Evolutionary conservation across 2,113 vertebrate species (phyloP), one percentile per base, ranked within the genome.

Genomic region (Athene noctua): DNA sequence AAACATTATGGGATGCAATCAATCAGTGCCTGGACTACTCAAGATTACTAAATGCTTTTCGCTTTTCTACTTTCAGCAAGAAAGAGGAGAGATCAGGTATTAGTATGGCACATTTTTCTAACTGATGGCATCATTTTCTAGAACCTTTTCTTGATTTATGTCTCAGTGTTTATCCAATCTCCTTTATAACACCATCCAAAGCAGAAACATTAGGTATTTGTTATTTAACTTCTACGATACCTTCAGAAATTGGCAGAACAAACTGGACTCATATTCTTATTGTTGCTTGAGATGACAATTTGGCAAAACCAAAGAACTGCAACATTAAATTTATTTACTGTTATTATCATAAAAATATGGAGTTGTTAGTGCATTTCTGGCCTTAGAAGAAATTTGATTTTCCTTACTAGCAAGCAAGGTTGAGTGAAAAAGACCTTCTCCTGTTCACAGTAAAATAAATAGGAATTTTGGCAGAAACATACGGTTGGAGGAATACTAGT

Each of bases 171-270:
- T 97, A 94, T 96, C 72, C 94, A 87, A 63, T 96, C 92, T 93
- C 84, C 78, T 96, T 95, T 96, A 90, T 84, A 93, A 61, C 66
- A 89, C 10, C 46, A 89, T 84, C 70, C 86, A 82, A 87, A 92
- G 67, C 13, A 96, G 90, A 90, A 97, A 89, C 70, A 73, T 92
- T 89, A 77, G 63, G 47, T 75, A 71, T 90, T 97, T 91, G 89
- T 89, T 89, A 83, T 95, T 95, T 96, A 93, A 95, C 93, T 75
- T 96, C 63, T 86, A 44, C 80, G 67, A 57, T 77, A 91, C 93
- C 90, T 97, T 97, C 87, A 95, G 80, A 91, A 94, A 93, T 51
- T 97, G 96, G 90, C 94, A 94, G 94, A 95, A 96, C 83, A 94
- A 65, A 92, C 80, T 80, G 94, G 72, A 63, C 78, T 86, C 46